Conservation (phyloP, 2,797 vertebrate genomes). For the Parambassis ranga region DNA sequence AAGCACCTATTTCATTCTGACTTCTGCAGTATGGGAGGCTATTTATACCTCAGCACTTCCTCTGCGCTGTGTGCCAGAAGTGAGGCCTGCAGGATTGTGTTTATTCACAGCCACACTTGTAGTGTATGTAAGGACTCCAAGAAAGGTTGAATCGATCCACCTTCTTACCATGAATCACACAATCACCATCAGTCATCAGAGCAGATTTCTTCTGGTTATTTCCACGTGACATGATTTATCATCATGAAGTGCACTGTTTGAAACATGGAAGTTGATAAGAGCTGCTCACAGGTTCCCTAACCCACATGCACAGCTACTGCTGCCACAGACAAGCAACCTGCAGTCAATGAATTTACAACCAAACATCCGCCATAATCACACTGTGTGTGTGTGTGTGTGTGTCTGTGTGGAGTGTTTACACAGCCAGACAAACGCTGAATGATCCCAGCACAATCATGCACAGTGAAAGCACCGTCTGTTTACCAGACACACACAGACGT, state of each 20-base stretch:
- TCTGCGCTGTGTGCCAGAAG: no score
- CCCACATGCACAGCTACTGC: no score
- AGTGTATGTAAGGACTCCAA: no score
- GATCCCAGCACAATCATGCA: slow-evolving; percentile 15
- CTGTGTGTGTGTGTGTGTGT: background rate
- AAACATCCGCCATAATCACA: background rate
- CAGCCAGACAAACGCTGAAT: background rate
- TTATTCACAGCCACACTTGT: no score
- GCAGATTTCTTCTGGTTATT: background rate
- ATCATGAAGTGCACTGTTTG: background rate
- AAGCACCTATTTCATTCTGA: no score
- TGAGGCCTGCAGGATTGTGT: no score
- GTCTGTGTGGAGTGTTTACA: background rate
- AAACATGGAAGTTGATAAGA: background rate
- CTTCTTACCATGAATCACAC: no score
- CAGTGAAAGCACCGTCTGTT: slow-evolving; percentile 52
- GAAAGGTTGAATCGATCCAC: no score
- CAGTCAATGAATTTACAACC: no score
- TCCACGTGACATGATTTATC: background rate
- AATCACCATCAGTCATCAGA: background rate
- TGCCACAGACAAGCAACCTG: no score
- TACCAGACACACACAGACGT: background rate
- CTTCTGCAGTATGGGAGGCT: no score
- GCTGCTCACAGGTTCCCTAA: background rate
- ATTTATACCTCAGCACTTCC: no score